Evolutionary conservation across 2,888 invertebrate genomes (phyloP).

Genomic region (Eupithecia centaureata): DNA sequence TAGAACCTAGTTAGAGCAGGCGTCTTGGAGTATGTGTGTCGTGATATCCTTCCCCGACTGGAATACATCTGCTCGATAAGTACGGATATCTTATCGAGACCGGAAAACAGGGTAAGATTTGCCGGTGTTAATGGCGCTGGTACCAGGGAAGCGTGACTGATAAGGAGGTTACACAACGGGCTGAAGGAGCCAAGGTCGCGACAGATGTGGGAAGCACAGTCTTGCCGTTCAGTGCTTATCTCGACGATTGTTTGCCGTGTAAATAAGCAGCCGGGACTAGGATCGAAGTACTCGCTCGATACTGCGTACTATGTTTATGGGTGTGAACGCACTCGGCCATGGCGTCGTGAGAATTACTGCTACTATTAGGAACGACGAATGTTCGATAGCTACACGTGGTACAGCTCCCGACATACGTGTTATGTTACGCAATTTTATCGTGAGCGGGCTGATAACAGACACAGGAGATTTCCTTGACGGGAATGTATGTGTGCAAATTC

Average conservation of each 20-base stretch:
- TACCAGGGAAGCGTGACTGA: conserved; percentile 76
- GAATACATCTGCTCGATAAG: conserved; percentile 63
- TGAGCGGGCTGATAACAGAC: conserved; percentile 46
- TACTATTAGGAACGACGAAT: conserved; percentile 61
- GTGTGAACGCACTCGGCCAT: conserved; percentile 73
- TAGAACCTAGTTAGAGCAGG: conserved; percentile 50
- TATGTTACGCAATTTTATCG: conserved; percentile 56
- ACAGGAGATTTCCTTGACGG: conserved; percentile 20
- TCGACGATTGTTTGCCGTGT: conserved; percentile 71
- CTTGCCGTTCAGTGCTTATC: conserved; percentile 78
- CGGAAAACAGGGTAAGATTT: conserved; percentile 76
- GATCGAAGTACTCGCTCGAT: conserved; percentile 60
- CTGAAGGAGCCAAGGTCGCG: conserved; percentile 78
- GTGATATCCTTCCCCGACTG: conserved; percentile 40
- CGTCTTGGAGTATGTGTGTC: conserved; percentile 42
- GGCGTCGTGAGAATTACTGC: conserved; percentile 73
- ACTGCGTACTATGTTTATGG: conserved; percentile 64
- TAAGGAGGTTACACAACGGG: conserved; percentile 78
- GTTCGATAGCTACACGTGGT: conserved; percentile 73
- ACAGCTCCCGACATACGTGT: conserved; percentile 37
- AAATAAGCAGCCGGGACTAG: conserved; percentile 69
- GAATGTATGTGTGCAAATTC: conserved; percentile 21
- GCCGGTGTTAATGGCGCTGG: conserved; percentile 59
- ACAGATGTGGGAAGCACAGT: conserved; percentile 82
- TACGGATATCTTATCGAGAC: conserved; percentile 67